A percentile compares a stretch with the other conserved stretches of the same genome.
Conservation (phyloP, 2,888 invertebrate genomes). For the Cephus nigrinus region DNA sequence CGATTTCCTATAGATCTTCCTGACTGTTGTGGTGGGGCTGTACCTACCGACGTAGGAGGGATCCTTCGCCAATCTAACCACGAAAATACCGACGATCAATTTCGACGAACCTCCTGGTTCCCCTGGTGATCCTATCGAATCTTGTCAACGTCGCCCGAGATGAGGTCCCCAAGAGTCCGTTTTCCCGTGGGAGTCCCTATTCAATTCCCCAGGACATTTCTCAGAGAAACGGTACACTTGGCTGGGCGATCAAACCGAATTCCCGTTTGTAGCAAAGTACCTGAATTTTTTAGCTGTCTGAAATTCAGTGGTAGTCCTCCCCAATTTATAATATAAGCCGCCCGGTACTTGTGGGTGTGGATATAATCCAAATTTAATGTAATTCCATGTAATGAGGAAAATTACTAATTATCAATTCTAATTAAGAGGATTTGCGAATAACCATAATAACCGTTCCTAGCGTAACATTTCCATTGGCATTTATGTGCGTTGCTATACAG, state of each 20-base stretch:
- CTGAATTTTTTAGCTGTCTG: neutral
- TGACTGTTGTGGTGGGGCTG: neutral
- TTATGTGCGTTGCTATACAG: too few relatives aligned
- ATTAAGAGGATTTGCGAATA: constrained; percentile 15
- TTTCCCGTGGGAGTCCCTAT: constrained; percentile 17
- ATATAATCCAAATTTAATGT: neutral
- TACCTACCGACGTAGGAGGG: neutral
- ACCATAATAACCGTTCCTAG: constrained; percentile 1
- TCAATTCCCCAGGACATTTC: constrained; percentile 23
- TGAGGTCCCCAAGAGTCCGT: constrained; percentile 17
- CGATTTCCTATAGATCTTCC: neutral
- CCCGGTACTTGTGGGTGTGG: neutral
- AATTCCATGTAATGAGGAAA: neutral
- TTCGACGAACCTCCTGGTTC: neutral
- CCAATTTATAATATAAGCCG: neutral
- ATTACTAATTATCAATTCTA: constrained; percentile 19
- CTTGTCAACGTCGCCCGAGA: constrained; percentile 18
- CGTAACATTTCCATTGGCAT: too few relatives aligned
- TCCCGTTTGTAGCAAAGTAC: constrained; percentile 1
- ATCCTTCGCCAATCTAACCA: neutral
- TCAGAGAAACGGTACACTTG: neutral
- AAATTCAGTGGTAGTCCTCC: neutral
- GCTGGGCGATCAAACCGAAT: neutral
- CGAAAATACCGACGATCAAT: constrained; percentile 3
- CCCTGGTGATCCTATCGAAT: constrained; percentile 12